phyloP scores from a whole-genome alignment of 1,140 invertebrate species.

The Anthonomus grandis region DNA sequence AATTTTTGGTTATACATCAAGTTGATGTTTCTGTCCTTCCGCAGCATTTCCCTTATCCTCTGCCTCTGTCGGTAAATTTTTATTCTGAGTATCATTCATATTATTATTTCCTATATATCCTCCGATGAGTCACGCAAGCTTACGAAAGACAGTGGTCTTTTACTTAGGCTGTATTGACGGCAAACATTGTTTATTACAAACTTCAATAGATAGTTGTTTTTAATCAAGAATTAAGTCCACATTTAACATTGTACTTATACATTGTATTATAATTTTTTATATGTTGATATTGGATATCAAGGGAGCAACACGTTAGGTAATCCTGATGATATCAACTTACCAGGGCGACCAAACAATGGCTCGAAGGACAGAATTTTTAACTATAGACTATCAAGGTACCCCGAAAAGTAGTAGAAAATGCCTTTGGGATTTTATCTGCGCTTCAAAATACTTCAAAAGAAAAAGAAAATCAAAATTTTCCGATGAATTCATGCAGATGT shows the following conservation, averaged over 20 bases:
- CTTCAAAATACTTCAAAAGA: background rate
- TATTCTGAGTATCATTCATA: background rate
- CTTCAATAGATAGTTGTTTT: too few relatives aligned
- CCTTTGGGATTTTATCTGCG: background rate
- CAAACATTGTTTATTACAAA: too few relatives aligned
- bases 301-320: too few relatives aligned
- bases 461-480: background rate
- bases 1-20: background rate
- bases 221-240: too few relatives aligned
- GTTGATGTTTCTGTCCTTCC: constrained; percentile 1
- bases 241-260: too few relatives aligned
- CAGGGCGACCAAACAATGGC: background rate
- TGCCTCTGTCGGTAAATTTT: constrained; percentile 1
- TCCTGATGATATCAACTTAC: too few relatives aligned
- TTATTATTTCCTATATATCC: constrained; percentile 2
- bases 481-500: too few relatives aligned
- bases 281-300: too few relatives aligned
- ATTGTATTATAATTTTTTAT: too few relatives aligned
- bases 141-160: background rate
- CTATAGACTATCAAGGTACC: background rate
- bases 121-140: background rate
- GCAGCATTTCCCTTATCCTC: background rate
- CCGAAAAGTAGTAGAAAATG: background rate
- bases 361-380: background rate
- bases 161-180: too few relatives aligned